Evolutionary conservation across 2,888 invertebrate species (phyloP).

Genomic region (Eudemis profundana): DNA sequence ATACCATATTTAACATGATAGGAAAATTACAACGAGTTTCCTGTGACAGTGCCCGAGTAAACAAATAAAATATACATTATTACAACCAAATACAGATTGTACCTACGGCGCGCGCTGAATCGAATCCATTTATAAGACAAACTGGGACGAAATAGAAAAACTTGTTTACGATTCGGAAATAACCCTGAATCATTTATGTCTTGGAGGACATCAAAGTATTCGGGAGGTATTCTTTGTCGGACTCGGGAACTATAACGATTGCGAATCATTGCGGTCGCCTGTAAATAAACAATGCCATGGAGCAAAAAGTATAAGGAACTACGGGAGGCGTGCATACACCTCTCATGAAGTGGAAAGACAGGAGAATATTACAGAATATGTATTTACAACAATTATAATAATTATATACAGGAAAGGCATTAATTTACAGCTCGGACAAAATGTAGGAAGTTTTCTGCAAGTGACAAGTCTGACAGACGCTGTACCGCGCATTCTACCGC

Average conservation of each 20-base stretch:
- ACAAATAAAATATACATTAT: neutral
- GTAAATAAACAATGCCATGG: constrained; percentile 3
- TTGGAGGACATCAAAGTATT: constrained; percentile 16
- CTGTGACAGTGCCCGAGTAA: neutral
- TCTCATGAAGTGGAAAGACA: too few relatives aligned
- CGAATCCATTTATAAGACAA: constrained; percentile 25
- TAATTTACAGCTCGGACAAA: too few relatives aligned
- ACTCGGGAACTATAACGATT: neutral
- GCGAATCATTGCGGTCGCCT: neutral
- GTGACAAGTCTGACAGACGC: too few relatives aligned
- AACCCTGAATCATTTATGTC: constrained; percentile 22
- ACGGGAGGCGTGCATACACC: too few relatives aligned
- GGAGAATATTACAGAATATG: too few relatives aligned
- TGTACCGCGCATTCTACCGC: too few relatives aligned
- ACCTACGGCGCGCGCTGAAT: constrained; percentile 7
- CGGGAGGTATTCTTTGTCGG: neutral
- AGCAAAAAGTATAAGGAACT: neutral
- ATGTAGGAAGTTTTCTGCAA: too few relatives aligned
- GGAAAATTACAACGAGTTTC: too few relatives aligned
- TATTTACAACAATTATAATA: too few relatives aligned
- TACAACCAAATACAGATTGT: constrained; percentile 11
- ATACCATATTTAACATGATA: too few relatives aligned
- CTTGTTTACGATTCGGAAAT: constrained; percentile 30
- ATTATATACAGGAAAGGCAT: too few relatives aligned
- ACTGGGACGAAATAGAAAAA: constrained; percentile 28